Evolutionary conservation across 2,888 invertebrate genomes (phyloP), one percentile per base, ranked within the genome.

Genomic region (Callyntrura guangdongensis): DNA sequence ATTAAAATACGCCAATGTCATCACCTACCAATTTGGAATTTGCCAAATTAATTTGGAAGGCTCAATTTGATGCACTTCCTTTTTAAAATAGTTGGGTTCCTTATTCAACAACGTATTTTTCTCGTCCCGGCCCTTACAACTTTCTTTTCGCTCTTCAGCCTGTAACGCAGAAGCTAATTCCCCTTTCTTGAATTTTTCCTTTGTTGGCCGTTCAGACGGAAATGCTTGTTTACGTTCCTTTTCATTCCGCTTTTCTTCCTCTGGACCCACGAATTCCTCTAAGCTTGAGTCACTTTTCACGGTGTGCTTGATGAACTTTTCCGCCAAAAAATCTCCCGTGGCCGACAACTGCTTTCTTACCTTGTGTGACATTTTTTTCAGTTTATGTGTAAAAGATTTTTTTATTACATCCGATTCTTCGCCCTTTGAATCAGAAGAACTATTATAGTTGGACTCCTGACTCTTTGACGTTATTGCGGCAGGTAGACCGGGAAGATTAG

Each of bases 401-500:
- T 56, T 74, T 0, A 47, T 49, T 27, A 11, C 53, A 11, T 22
- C 25, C 4, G 12, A 17, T 2, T 20, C 74, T 9, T 77, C 74
- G 20, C 53, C 77, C n/a, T 79, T 53, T 0, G 74, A 47, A 2
- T 61, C 47, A 8, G 17, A 8, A 0, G 89, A 89, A 14, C 83
- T 83, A 11, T 56, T 69, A 8, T n/a, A 36, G n/a, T 20, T 47
- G 2, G 82, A 69, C 0, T 72, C 83, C 12, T 74, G 59, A 49
- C 89, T 89, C 25, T 82, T 89, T 1, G 59, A 25, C 1, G 25
- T 12, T 14, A 27, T 49, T 49, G 83, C 89, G 0, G 61, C 14
- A 45, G 89, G 89, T n/a, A 89, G 49, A 4, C 89, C 89, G 1
- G 89, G 89, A 1, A 89, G 74, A 3, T 3, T 89, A 9, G 89